Conservation (phyloP, 2,888 invertebrate genomes). For the Bellardia pandia region DNA sequence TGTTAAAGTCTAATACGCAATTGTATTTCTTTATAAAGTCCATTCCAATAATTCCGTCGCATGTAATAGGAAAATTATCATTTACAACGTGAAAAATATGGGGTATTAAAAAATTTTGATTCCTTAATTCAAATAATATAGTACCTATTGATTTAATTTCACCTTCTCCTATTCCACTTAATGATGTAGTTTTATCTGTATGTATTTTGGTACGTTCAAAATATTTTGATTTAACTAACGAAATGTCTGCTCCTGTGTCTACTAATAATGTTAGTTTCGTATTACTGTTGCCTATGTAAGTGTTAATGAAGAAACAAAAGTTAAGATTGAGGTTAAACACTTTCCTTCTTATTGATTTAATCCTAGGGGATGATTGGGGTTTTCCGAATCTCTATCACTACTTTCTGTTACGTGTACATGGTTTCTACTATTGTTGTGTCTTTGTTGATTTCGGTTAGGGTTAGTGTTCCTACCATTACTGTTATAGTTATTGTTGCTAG, state of each 20-base stretch:
- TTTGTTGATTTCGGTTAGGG: background rate
- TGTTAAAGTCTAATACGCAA: no score
- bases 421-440: background rate
- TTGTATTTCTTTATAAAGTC: no score
- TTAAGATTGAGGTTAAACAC: background rate
- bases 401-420: background rate
- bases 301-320: background rate
- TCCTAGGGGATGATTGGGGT: background rate
- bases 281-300: no score
- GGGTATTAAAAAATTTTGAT: background rate
- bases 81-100: background rate
- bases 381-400: background rate
- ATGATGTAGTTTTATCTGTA: background rate
- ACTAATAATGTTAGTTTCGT: no score
- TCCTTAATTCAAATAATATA: background rate
- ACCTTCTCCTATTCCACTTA: slow-evolving; percentile 17
- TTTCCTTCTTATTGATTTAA: background rate
- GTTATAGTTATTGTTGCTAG: background rate
- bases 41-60: background rate
- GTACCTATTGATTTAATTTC: background rate
- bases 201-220: no score
- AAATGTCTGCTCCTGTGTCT: no score
- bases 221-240: no score
- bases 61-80: background rate
- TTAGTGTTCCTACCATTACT: background rate